These are phyloP conservation scores for Papilio demoleus DNA, from an alignment of 2,888 invertebrate species.

Conservation along the genomic window DNA sequence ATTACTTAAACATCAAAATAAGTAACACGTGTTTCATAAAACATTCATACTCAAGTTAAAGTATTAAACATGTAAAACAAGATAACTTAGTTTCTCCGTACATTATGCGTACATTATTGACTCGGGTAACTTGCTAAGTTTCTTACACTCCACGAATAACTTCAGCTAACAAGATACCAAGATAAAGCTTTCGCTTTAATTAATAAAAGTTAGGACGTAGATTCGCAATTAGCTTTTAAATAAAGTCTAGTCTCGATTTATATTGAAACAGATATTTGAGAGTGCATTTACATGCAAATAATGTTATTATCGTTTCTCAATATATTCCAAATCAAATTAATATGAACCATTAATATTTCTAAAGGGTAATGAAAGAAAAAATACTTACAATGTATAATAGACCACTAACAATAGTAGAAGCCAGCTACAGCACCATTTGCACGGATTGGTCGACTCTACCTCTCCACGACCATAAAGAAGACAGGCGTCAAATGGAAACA, in stretches of 20 bases:
- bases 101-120: constrained; percentile 34
- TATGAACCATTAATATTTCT: background rate
- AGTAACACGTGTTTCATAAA: background rate
- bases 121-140: constrained; percentile 28
- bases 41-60: constrained; percentile 11
- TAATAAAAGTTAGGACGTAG: constrained; percentile 32
- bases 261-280: background rate
- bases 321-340: background rate
- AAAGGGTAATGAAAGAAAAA: too few species aligned
- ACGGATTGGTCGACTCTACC: too few species aligned
- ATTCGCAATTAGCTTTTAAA: constrained; percentile 20
- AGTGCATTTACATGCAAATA: background rate
- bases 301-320: background rate
- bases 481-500: too few species aligned
- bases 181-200: constrained; percentile 30
- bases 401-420: background rate
- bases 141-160: constrained; percentile 26
- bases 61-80: constrained; percentile 26
- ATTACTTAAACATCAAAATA: background rate
- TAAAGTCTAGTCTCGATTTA: constrained; percentile 3
- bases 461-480: too few species aligned
- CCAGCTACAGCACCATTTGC: too few species aligned
- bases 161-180: constrained; percentile 28
- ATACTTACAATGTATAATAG: too few species aligned
- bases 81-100: constrained; percentile 23